These are phyloP conservation scores for Bubo bubo DNA, from an alignment of 2,113 vertebrate genomes.

Conservation along the genomic window DNA sequence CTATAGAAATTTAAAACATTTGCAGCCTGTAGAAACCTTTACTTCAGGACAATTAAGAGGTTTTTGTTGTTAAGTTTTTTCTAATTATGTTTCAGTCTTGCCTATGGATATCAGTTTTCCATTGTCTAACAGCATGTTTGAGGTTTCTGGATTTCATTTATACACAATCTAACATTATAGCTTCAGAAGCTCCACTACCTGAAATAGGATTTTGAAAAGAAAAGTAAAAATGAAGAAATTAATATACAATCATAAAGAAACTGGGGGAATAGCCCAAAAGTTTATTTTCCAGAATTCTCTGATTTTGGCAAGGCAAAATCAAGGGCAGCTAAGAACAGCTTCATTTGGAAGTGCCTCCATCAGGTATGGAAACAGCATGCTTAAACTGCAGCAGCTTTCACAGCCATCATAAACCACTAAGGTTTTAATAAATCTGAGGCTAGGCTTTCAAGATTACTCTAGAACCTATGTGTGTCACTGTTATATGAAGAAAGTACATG, in stretches of 20 bases:
- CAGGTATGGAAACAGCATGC: background rate
- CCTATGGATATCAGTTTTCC: background rate
- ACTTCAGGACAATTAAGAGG: background rate
- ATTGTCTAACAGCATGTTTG: background rate
- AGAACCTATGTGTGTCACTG: background rate
- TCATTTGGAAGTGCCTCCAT: background rate
- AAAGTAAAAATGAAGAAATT: background rate
- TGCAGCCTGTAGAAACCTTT: background rate
- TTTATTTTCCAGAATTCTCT: background rate
- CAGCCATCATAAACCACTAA: background rate
- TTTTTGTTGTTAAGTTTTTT: background rate
- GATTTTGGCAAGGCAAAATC: background rate
- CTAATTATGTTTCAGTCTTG: background rate
- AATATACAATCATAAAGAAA: background rate
- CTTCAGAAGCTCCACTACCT: background rate
- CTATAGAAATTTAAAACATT: background rate
- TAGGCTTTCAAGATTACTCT: background rate
- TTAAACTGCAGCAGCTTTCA: background rate
- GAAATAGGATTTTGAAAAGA: background rate
- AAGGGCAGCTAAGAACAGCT: background rate
- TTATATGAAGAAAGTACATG: background rate
- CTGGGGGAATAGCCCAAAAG: background rate
- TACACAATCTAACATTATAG: background rate
- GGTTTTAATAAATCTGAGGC: background rate
- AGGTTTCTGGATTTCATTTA: conserved; percentile 2